Evolutionary conservation across 2,888 invertebrate genomes (phyloP), one percentile per base, ranked within the genome.

Genomic region (Meandrusa payeni): DNA sequence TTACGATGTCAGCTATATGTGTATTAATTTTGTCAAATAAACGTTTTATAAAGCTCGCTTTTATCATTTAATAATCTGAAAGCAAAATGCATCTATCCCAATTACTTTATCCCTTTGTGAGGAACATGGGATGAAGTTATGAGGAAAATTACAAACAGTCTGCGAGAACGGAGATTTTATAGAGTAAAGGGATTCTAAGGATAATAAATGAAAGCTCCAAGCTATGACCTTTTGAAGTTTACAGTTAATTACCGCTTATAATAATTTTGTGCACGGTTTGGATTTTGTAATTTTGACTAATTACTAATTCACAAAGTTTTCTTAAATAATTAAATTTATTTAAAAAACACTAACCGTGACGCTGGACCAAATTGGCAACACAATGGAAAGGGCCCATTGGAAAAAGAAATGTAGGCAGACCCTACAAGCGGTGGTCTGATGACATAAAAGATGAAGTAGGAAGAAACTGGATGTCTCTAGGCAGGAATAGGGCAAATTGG

Each of bases 41-140:
- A 17, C 15, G 13, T 31, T 17, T 31, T 5, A 19, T 15, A 31
- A 31, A 10, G 31, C 6, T 31, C 7, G 9, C 9, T 31, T 17
- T 2, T n/a, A 7, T 31, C 3, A 1, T 13, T 10, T 7, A 6
- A 2, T 6, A 31, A 31, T 7, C 19, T 10, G 19, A 31, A 31
- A 31, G 19, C 19, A 31, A 31, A 31, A 31, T 31, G 31, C 31
- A 31, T 19, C 31, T 10, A 9, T 10, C 17, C 17, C 3, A 17
- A 17, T 13, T 5, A 9, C 9, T 17, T 15, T 28, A 10, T 31
- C 15, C 10, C 6, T 23, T 0, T 2, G n/a, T n/a, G n/a, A n/a
- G n/a, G n/a, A n/a, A n/a, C n/a, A n/a, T n/a, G n/a, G n/a, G n/a
- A n/a, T n/a, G n/a, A n/a, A n/a, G n/a, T 26, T 11, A 3, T 31